Base-by-base conservation (phyloP, 2,888 invertebrate species). In the Andrena camellia region DNA sequence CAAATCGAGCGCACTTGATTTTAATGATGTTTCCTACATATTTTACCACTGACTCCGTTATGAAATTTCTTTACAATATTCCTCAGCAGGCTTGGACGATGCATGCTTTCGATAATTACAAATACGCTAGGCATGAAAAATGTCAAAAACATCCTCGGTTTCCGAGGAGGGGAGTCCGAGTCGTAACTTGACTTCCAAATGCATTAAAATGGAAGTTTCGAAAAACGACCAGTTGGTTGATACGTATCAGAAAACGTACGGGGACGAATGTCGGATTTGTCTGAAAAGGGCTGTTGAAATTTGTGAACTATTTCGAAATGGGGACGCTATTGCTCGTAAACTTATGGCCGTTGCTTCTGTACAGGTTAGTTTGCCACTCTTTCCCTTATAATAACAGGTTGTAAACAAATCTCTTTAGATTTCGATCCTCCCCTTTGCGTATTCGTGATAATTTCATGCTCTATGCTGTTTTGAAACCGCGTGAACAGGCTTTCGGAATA, bases 321-420 rank as follows among this genome's bases (percentile, higher is more conserved):
- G 87, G 71, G 85, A 87, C 50, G 86, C 89, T 63, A 86, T 92
- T 77, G 78, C 90, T 35, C 78, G 80, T 71, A 93, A 92, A 86
- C 85, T 93, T 70, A 92, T 92, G 92, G 91, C 91, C 52, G 88
- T 92, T 71, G 93, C 92, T 77, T 90, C 91, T 10, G 91, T 93
- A 70, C 91, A 93, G 93, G 93, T 93, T 92, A 92, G 90, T 73
- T 78, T 71, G 35, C n/a, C 20, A 54, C 42, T 50, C 20, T 26
- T 48, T 68, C 35, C 17, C 23, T 62, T 50, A 59, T 31, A 73
- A 62, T 33, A 73, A n/a, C 13, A 72, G 5, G 54, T 26, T 17
- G 1, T 63, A 67, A 26, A n/a, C 29, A 48, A 29, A 26, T 62
- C 57, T 20, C 8, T 26, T 69, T 8, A 0, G 23, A 52, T 29